Conservation (phyloP, 1,140 invertebrate species). For the Drosophila sturtevanti region DNA sequence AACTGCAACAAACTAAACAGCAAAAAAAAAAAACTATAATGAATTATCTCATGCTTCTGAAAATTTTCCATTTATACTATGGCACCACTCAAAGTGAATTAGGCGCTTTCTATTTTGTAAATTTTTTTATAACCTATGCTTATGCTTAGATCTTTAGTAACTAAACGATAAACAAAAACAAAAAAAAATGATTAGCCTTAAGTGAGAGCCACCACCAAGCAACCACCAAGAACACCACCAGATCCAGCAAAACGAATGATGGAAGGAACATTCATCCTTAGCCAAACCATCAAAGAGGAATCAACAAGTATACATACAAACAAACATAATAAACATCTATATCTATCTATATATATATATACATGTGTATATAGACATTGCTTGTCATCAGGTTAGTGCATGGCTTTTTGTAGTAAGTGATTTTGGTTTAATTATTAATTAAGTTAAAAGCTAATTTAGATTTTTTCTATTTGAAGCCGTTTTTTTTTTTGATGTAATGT, state of each 20-base stretch:
- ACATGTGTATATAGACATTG: no score
- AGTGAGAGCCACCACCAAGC: conserved; percentile 56
- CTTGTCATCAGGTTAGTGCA: no score
- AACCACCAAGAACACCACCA: conserved; percentile 20
- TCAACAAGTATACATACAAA: conserved; percentile 15
- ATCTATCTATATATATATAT: no score
- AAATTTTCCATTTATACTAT: conserved; percentile 67
- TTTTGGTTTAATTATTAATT: no score
- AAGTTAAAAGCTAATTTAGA: no score
- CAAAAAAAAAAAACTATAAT: conserved; percentile 45
- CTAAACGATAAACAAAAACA: conserved; percentile 36
- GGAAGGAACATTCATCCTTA: conserved; percentile 1
- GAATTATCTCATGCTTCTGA: conserved; percentile 75
- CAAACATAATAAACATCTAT: no score
- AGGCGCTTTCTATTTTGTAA: conserved; percentile 74
- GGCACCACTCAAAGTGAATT: conserved; percentile 73
- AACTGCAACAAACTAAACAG: conserved; percentile 53
- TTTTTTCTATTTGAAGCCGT: no score
- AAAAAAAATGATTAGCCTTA: conserved; percentile 63
- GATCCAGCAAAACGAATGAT: conserved; percentile 28
- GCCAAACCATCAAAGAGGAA: conserved; percentile 35
- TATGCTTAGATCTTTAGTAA: conserved; percentile 64
- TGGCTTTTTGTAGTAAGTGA: no score
- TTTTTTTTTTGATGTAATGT: no score
- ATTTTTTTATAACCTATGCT: conserved; percentile 38